Percentiles rank a stretch among this genome's conserved stretches.
phyloP scores from a whole-genome alignment of 1,140 invertebrate species.

The Drosophila kikkawai region DNA sequence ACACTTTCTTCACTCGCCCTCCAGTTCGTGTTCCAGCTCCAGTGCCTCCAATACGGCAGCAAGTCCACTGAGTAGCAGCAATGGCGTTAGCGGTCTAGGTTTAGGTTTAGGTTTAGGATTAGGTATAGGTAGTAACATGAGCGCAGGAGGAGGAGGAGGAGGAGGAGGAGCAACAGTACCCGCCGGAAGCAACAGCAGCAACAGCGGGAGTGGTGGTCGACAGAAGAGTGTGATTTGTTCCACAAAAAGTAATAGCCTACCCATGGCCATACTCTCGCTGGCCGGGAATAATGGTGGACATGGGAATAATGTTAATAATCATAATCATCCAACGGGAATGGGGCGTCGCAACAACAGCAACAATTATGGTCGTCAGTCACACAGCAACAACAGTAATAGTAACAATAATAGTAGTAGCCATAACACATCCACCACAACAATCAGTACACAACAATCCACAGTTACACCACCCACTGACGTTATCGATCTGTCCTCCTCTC shows the following conservation, averaged over 20 bases:
- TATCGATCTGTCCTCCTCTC: constrained; percentile 85
- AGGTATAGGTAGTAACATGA: constrained; percentile 7
- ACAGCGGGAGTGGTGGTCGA: constrained; percentile 17
- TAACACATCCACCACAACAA: constrained; percentile 55
- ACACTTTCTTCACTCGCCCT: constrained; percentile 74
- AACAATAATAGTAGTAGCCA: constrained; percentile 27
- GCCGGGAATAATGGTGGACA: constrained; percentile 19
- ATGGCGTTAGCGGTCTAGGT: background rate
- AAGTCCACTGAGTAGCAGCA: constrained; percentile 54
- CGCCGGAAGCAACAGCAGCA: background rate
- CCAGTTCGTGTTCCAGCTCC: constrained; percentile 66
- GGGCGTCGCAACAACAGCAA: constrained; percentile 30
- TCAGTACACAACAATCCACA: constrained; percentile 38
- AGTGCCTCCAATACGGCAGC: constrained; percentile 73
- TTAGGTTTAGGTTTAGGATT: background rate
- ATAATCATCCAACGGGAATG: background rate
- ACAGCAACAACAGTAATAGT: constrained; percentile 49
- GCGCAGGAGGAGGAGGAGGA: background rate
- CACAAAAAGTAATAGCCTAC: constrained; percentile 69
- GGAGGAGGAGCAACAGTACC: background rate
- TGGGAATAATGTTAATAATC: background rate
- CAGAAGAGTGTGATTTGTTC: constrained; percentile 83
- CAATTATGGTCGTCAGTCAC: constrained; percentile 63
- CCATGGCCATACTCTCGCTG: constrained; percentile 63
- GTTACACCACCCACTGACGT: constrained; percentile 80